These are phyloP conservation scores for Amphipyra tragopoginis DNA, from an alignment of 2,888 invertebrate genomes.

Conservation along the genomic window DNA sequence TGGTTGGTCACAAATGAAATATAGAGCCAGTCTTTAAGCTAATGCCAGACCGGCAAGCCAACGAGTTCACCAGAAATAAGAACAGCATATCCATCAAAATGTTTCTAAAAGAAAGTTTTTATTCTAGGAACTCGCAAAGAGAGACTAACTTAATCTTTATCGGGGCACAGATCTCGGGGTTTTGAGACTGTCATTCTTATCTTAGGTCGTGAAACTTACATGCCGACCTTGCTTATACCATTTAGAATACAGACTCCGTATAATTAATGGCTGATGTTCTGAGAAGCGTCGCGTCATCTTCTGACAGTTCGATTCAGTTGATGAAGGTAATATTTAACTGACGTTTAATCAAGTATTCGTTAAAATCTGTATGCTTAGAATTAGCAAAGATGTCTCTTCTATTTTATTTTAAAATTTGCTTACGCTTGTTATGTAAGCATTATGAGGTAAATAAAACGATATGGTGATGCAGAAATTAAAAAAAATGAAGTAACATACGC, in stretches of 20 bases:
- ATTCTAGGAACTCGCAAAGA: conserved; percentile 48
- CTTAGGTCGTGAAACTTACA: conserved; percentile 45
- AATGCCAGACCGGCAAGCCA: conserved; percentile 30
- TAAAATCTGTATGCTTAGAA: conserved; percentile 31
- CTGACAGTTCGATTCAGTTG: conserved; percentile 67
- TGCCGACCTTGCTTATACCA: conserved; percentile 44
- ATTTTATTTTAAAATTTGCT: conserved; percentile 12
- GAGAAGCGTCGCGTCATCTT: conserved; percentile 50
- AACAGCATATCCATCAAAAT: conserved; percentile 53
- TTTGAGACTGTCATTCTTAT: conserved; percentile 33
- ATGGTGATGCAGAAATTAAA: conserved; percentile 6
- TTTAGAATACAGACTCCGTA: conserved; percentile 30
- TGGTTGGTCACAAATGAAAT: conserved; percentile 19
- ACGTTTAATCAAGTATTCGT: conserved; percentile 58
- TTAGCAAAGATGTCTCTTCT: conserved; percentile 13
- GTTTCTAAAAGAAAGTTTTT: conserved; percentile 56
- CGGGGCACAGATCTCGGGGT: conserved; percentile 44
- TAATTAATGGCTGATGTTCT: conserved; percentile 53
- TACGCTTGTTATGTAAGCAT: conserved; percentile 30
- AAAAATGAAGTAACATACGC: conserved; percentile 23
- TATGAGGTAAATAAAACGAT: conserved; percentile 19
- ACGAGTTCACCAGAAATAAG: conserved; percentile 44
- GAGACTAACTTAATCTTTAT: conserved; percentile 46
- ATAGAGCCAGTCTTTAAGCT: conserved; percentile 19
- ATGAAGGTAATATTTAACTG: conserved; percentile 66